Conservation (phyloP, 2,888 invertebrate species). For the Synergus gifuensis region DNA sequence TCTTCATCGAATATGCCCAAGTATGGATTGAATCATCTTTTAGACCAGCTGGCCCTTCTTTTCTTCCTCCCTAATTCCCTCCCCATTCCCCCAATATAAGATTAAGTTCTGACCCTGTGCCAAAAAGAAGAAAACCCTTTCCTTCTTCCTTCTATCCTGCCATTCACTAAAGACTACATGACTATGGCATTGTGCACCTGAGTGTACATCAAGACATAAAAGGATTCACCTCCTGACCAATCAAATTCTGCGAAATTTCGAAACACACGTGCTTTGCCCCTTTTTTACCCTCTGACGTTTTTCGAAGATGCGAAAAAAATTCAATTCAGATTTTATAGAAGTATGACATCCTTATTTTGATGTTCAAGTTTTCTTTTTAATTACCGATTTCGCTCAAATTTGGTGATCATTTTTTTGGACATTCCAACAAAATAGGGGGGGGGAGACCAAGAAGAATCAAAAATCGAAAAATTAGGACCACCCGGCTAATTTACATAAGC, state of each 20-base stretch:
- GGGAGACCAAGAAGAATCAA: no score
- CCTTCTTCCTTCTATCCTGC: constrained; percentile 8
- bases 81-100: not conserved
- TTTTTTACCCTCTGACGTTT: not conserved
- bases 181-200: constrained; percentile 10
- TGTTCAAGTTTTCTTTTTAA: no score
- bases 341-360: not conserved
- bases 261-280: not conserved
- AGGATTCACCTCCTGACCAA: constrained; percentile 28
- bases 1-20: constrained; percentile 40
- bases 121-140: constrained; percentile 16
- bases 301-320: constrained; percentile 5
- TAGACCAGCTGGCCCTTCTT: constrained; percentile 32
- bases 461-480: no score
- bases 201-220: not conserved
- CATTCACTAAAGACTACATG: constrained; percentile 4
- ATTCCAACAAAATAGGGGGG: no score
- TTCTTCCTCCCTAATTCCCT: not conserved
- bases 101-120: not conserved
- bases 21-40: constrained; percentile 34
- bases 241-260: constrained; percentile 21
- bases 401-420: no score
- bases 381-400: no score
- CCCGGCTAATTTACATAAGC: not conserved
- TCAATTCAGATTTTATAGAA: constrained; percentile 9